Base-by-base conservation (phyloP, 2,113 vertebrate genomes). In the Odocoileus hemionus region DNA sequence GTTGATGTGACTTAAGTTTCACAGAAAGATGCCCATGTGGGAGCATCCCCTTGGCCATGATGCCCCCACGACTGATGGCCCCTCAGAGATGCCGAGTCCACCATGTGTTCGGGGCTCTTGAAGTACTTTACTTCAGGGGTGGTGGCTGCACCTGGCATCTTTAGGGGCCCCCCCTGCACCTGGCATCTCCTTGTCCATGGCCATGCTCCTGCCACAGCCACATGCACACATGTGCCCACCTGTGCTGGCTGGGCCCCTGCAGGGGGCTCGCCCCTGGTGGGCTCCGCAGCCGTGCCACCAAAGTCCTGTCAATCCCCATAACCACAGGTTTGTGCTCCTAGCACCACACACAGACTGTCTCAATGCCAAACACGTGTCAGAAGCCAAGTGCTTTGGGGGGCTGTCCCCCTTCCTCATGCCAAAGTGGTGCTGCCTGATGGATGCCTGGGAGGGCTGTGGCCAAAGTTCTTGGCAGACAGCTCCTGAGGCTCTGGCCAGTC, bases 401-500 rank as follows among this genome's bases (percentile, higher is more conserved):
- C 67, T 43, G 21, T 57, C 23, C 36, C 9, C 43, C 39, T 88
- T 26, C 14, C 43, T 39, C 13, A 39, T 39, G 21, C 43, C 26
- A 25, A 93, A 87, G 94, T 55, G 28, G 36, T 17, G 26, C 45
- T 54, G 43, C 74, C 1, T 89, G 36, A 26, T 4, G 15, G 91
- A 91, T 26, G 54, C 26, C 91, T 82, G 67, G 50, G 61, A 52
- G 47, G 39, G 6, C 30, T 30, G 26, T n/a, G 16, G 52, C 23
- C 36, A 43, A 45, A 76, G 87, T 50, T 39, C 61, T 47, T 26
- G 50, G 45, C 64, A 43, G 52, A 45, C 52, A 45, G 86, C 70
- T 36, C 30, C 39, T 28, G 95, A 26, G 97, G 97, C 57, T 39
- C 50, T 87, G 94, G 67, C n/a, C n/a, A n/a, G 57, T 82, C 64